Conservation (phyloP, 2,113 vertebrate genomes). For the Myocastor coypus region DNA sequence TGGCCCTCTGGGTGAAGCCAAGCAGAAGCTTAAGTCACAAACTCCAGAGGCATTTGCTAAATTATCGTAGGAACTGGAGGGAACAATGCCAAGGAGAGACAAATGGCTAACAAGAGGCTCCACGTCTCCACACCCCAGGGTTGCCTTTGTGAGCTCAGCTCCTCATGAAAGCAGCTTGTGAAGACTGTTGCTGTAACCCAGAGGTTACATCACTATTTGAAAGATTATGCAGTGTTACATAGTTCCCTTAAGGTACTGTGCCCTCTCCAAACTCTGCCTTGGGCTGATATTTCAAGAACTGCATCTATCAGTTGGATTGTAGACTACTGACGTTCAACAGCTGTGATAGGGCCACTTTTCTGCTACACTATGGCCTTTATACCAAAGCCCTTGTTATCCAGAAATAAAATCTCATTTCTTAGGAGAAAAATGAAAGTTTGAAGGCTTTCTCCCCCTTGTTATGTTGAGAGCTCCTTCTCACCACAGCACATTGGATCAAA, state of each 20-base stretch:
- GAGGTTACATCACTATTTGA: neutral
- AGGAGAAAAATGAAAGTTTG: conserved; percentile 60
- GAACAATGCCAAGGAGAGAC: neutral
- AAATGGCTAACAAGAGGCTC: neutral
- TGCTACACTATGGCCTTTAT: conserved; percentile 10
- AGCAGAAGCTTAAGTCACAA: conserved; percentile 15
- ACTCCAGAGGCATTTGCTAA: neutral
- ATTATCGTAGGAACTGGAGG: neutral
- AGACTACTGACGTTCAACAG: neutral
- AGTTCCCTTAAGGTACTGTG: conserved; percentile 34
- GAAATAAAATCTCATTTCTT: conserved; percentile 71
- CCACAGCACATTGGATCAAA: conserved; percentile 59
- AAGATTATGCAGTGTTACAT: neutral
- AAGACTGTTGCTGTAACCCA: neutral
- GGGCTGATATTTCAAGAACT: conserved; percentile 51
- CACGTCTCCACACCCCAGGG: neutral
- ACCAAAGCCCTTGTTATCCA: conserved; percentile 49
- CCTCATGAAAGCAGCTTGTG: neutral
- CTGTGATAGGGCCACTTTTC: neutral
- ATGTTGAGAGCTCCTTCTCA: conserved; percentile 50
- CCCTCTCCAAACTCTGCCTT: conserved; percentile 6
- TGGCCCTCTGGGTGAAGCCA: neutral
- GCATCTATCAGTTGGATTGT: neutral
- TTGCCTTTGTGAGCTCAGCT: neutral
- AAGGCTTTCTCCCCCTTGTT: neutral